These are phyloP conservation scores for Orchesellides sinensis DNA, from an alignment of 2,888 invertebrate genomes.

Conservation along the genomic window DNA sequence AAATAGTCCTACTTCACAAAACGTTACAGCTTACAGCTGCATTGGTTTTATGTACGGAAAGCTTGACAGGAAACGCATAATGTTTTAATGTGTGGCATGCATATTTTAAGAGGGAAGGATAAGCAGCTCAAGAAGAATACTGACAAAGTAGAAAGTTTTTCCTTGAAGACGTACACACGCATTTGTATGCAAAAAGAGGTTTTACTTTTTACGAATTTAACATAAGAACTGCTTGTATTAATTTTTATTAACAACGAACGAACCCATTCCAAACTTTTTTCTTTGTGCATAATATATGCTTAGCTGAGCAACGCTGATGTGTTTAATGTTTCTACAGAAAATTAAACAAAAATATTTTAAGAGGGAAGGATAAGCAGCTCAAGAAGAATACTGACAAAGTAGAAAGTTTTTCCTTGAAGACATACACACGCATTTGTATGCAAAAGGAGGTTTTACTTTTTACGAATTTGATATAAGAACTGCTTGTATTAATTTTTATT, in stretches of 20 bases:
- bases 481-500: too few species aligned
- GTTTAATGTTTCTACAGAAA: conserved; percentile 28
- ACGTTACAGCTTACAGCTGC: neutral
- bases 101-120: conserved; percentile 2
- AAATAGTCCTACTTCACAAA: conserved; percentile 9
- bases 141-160: conserved; percentile 1
- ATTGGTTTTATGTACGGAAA: neutral
- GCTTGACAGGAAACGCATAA: conserved; percentile 23
- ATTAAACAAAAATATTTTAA: conserved; percentile 28
- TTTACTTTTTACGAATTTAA: too few species aligned
- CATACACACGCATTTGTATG: too few species aligned
- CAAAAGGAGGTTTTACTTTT: too few species aligned
- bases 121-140: neutral
- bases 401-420: neutral
- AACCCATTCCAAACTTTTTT: neutral
- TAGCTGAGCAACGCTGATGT: conserved; percentile 8
- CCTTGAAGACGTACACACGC: too few species aligned
- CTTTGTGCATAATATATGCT: neutral
- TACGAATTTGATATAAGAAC: too few species aligned
- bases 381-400: conserved; percentile 5
- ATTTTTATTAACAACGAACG: too few species aligned
- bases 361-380: neutral
- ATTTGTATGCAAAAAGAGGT: too few species aligned
- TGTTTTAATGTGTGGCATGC: conserved; percentile 24
- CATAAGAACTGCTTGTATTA: too few species aligned